Base-by-base conservation (phyloP, 2,797 vertebrate species). In the Sebastiscus tertius region DNA sequence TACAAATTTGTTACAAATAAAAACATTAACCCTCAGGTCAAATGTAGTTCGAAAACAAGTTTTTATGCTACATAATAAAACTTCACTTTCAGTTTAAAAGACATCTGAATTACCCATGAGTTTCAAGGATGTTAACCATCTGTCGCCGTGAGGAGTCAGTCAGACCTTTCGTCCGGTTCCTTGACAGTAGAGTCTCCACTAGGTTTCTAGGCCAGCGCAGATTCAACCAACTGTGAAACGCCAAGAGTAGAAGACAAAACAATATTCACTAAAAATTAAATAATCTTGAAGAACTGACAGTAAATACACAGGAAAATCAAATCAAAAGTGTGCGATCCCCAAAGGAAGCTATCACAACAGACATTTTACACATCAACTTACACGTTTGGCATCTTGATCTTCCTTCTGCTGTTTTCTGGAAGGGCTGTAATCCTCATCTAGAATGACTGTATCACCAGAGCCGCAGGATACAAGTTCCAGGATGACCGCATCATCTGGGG, bases 81-180 rank as follows among this genome's bases (percentile, higher is more conserved):
- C 13, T 42, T 42, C 39, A 42, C 39, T 42, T 42, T 42, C 39
- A 42, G 39, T 42, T 42, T 42, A 42, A 16, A 42, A 42, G 39
- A 42, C 13, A 42, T 42, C 6, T 14, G 39, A 42, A 59, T 42
- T 78, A 60, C 81, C 64, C 59, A 59, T 74, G 12, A 5, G 6
- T 63, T 54, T 78, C 80, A 26, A 72, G 52, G 18, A 77, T 77
- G 55, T 77, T 77, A 27, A 77, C 55, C 24, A 73, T 55, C 36
- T 79, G 60, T 58, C 39, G 10, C 0, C 31, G 29, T 16, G 72
- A 64, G 33, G n/a, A 36, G 20, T 82, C 27, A 3, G 55, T 85
- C 54, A 81, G 63, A 26, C 52, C 27, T 72, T 84, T 59, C 0
- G 31, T 79, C 0, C 39, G 5, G 11, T 54, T 58, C 63, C 18